Evolutionary conservation across 2,888 invertebrate species (phyloP).

Genomic region (Tribolium freemani): DNA sequence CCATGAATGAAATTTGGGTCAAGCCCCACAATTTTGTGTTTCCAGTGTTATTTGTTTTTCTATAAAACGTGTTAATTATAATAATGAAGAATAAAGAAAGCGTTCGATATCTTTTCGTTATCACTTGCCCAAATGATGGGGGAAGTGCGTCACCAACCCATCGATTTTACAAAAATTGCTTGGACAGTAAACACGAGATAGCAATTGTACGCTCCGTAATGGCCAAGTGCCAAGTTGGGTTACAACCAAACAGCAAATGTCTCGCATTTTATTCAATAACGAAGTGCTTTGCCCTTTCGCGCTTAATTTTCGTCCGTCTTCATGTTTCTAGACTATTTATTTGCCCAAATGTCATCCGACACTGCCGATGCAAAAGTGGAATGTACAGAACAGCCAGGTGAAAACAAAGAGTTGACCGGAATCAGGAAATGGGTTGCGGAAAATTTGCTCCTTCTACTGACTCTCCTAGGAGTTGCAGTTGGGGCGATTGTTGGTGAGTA

Average conservation of each 20-base stretch:
- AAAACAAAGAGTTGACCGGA: slow-evolving; percentile 77
- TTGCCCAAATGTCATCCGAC: slow-evolving; percentile 84
- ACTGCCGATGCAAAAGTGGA: slow-evolving; percentile 65
- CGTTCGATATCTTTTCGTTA: neutral
- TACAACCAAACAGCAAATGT: neutral
- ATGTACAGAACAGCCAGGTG: slow-evolving; percentile 66
- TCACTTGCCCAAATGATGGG: neutral
- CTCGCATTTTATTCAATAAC: neutral
- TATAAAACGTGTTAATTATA: too few species aligned
- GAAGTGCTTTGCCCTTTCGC: neutral
- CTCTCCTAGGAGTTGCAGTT: slow-evolving; percentile 83
- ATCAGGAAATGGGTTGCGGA: slow-evolving; percentile 79
- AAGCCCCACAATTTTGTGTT: neutral
- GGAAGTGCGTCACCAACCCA: neutral
- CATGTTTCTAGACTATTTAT: slow-evolving; percentile 82
- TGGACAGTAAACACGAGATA: neutral
- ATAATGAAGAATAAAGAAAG: too few species aligned
- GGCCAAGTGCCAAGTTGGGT: neutral
- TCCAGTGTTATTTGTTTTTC: too few species aligned
- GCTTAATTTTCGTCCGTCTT: neutral
- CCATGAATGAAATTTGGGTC: neutral
- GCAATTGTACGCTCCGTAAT: neutral
- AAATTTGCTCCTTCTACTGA: slow-evolving; percentile 84
- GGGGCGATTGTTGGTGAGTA: slow-evolving; percentile 79
- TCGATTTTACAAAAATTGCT: neutral